A percentile compares a stretch with the other conserved stretches of the same genome.
phyloP scores from a whole-genome alignment of 2,113 vertebrate genomes.

The Agapornis roseicollis region DNA sequence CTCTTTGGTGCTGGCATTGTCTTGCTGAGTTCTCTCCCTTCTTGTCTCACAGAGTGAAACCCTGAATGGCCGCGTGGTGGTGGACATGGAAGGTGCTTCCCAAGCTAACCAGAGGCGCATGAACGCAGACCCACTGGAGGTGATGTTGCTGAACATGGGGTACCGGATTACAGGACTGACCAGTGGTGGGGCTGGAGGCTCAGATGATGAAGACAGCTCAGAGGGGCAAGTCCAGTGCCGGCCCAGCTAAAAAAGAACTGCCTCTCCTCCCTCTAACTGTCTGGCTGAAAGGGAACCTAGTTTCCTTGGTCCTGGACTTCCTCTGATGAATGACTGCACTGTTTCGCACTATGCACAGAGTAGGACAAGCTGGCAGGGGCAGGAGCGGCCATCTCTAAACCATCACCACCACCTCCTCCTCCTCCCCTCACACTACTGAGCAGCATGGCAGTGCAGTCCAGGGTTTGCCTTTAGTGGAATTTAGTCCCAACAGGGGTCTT shows the following conservation, averaged over 20 bases:
- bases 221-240: slow-evolving; percentile 97
- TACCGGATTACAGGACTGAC: slow-evolving; percentile 96
- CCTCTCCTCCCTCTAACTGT: slow-evolving; percentile 60
- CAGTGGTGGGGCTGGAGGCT: slow-evolving; percentile 85
- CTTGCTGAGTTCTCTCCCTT: not conserved
- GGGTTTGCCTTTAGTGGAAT: slow-evolving; percentile 64
- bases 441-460: slow-evolving; percentile 48
- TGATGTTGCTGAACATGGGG: slow-evolving; percentile 99
- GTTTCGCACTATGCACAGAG: slow-evolving; percentile 72
- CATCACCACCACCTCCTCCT: slow-evolving; percentile 37
- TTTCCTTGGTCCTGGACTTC: slow-evolving; percentile 70
- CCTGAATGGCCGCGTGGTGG: slow-evolving; percentile 89
- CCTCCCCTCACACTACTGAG: slow-evolving; percentile 65
- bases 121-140: slow-evolving; percentile 95
- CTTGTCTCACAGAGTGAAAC: slow-evolving; percentile 80
- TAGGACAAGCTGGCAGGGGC: slow-evolving; percentile 64
- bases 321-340: slow-evolving; percentile 70
- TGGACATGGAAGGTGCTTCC: slow-evolving; percentile 96
- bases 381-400: slow-evolving; percentile 49
- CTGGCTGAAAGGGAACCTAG: slow-evolving; percentile 72
- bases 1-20: not conserved
- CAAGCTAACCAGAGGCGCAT: slow-evolving; percentile 97
- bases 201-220: slow-evolving; percentile 92
- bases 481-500: slow-evolving; percentile 58
- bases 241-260: slow-evolving; percentile 86